Base-by-base conservation (phyloP, 2,113 vertebrate species). In the Meriones unguiculatus region DNA sequence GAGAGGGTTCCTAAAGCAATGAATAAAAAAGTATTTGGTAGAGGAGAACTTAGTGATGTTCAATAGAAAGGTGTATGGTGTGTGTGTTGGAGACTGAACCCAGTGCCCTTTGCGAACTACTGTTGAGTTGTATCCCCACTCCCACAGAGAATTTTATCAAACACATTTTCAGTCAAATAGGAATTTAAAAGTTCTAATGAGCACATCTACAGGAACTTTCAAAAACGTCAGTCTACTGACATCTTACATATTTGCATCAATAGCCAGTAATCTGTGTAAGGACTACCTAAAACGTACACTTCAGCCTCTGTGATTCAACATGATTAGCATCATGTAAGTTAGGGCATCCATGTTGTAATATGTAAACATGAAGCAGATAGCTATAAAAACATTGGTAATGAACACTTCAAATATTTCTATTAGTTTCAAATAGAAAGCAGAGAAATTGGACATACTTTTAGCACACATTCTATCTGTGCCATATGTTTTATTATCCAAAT, bases 381-480 rank as follows among this genome's bases (percentile, higher is more conserved):
- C 87, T 92, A 92, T 12, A 77, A 30, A 87, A 54, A 65, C 7
- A 87, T 22, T 91, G 91, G 89, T 32, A 94, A 80, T 70, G 82
- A 82, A 94, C 28, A 89, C 6, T 14, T 54, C 25, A 85, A 28
- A 77, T 94, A 41, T 90, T 94, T 76, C 86, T 46, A 25, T 82
- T 89, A 87, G 65, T 92, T 96, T 87, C 30, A 93, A 7, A 93
- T 88, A 73, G 17, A 30, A 96, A 91, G 54, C 80, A 91, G 46
- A 54, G 82, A 57, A 97, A 95, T 18, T 89, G 72, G 20, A 85
- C n/a, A 75, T 81, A 64, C 90, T 95, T 95, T 95, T 8, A 92
- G 92, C 59, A 90, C 7, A 89, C 46, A 54, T 91, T 52, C 50
- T 96, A 28, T 25, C 18, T 7, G 90, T 85, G 64, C 64, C 2